Evolutionary conservation across 1,140 invertebrate species (phyloP), one percentile per base, ranked within the genome.

Genomic region (Pseudobourletiella spinata): DNA sequence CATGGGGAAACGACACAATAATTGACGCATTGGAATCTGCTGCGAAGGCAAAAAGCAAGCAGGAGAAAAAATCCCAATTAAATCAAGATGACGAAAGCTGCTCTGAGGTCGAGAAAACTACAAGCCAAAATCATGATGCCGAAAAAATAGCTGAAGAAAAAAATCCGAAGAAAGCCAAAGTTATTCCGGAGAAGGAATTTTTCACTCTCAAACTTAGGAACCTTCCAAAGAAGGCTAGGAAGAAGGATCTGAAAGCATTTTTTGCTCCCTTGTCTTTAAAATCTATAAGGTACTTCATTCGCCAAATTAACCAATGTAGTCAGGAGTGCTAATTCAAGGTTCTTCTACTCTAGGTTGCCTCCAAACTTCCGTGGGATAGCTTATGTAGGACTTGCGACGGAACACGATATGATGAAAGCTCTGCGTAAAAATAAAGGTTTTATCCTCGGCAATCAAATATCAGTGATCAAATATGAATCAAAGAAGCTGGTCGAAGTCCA

Each of bases 301-400:
- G n/a, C n/a, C n/a, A n/a, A n/a, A n/a, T n/a, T n/a, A n/a, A n/a
- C n/a, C n/a, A n/a, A n/a, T n/a, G n/a, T n/a, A n/a, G n/a, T n/a
- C n/a, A n/a, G n/a, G n/a, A n/a, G n/a, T n/a, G n/a, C n/a, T n/a
- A n/a, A n/a, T n/a, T n/a, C n/a, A n/a, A n/a, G n/a, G n/a, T n/a
- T n/a, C n/a, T n/a, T n/a, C n/a, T 59, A 3, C 16, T 32, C 6
- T 29, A 69, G 90, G 64, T 74, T 93, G 29, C 89, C 91, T 0
- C 79, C 76, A 65, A 86, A 86, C 70, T 76, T 86, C 3, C 83
- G 85, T 72, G 88, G 89, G n/a, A 86, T 95, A 66, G 92, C 90
- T 29, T 96, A 87, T 80, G 86, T 92, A 50, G 88, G 90, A 4
- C 96, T 96, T 71, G 84, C 86, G 74, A 86, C 83, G 1, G 86